phyloP scores from a whole-genome alignment of 2,888 invertebrate species.

The Strigamia transsilvanica region DNA sequence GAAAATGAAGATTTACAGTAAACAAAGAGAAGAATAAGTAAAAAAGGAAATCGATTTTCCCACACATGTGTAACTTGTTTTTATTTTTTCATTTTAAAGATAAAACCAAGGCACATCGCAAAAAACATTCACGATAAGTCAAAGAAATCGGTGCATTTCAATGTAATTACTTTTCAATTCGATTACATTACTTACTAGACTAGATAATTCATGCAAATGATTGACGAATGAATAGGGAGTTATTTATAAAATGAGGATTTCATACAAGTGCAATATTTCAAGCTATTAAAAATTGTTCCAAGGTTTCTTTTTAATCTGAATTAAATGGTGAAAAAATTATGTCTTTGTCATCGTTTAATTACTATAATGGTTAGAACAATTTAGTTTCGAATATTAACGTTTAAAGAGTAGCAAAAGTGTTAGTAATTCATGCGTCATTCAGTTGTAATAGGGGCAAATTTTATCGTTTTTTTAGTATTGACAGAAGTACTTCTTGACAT shows the following conservation, averaged over 20 bases:
- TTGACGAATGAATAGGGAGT: neutral
- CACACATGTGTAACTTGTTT: too few relatives aligned
- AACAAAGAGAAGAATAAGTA: too few relatives aligned
- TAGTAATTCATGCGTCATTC: neutral
- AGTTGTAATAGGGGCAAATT: neutral
- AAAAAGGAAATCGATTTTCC: too few relatives aligned
- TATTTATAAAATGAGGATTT: neutral
- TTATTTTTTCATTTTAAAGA: too few relatives aligned
- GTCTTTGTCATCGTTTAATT: neutral
- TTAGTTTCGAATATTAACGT: neutral
- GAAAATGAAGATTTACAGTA: too few relatives aligned
- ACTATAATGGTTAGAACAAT: neutral
- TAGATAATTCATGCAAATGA: neutral
- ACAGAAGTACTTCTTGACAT: too few relatives aligned
- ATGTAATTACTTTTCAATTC: neutral
- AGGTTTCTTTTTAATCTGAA: too few relatives aligned
- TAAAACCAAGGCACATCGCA: too few relatives aligned
- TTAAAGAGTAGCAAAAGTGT: neutral
- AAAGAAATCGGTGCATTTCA: neutral
- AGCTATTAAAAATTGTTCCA: neutral
- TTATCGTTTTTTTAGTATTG: too few relatives aligned
- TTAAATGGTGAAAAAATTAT: too few relatives aligned
- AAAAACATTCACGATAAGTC: conserved; percentile 15
- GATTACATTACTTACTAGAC: neutral
- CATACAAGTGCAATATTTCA: neutral